These are phyloP conservation scores for Xiphophorus hellerii DNA, from an alignment of 2,113 vertebrate species.

Conservation along the genomic window DNA sequence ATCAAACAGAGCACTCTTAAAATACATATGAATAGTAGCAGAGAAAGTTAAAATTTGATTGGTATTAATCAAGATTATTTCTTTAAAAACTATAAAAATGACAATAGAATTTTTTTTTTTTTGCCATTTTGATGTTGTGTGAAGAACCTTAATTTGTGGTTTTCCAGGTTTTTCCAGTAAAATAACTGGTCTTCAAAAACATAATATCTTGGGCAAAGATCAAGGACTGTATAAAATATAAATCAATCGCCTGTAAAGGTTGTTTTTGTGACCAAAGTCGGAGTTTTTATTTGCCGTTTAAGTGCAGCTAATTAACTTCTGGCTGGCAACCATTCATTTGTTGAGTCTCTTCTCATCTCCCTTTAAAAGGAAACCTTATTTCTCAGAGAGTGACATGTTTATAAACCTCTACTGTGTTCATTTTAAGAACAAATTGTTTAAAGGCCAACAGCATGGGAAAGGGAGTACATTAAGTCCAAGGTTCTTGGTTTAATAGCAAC, in stretches of 20 bases:
- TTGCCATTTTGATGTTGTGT: too few relatives aligned
- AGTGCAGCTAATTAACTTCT: neutral
- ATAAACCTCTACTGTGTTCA: neutral
- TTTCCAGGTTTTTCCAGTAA: too few relatives aligned
- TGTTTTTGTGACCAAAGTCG: accelerated
- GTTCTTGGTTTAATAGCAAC: neutral
- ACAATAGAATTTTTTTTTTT: neutral
- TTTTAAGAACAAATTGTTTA: neutral
- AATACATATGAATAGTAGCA: too few relatives aligned
- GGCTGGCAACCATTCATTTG: neutral
- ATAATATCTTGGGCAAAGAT: neutral
- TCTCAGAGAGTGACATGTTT: neutral
- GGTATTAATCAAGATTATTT: neutral
- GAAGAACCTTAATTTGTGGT: neutral
- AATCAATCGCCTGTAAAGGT: neutral
- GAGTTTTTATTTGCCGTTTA: neutral
- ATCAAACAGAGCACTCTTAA: too few relatives aligned
- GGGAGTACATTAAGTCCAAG: too few relatives aligned
- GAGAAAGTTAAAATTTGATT: too few relatives aligned
- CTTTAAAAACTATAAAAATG: neutral
- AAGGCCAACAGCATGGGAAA: neutral
- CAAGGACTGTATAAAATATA: neutral
- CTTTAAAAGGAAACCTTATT: neutral
- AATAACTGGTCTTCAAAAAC: neutral
- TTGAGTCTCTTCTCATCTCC: neutral